Conservation (phyloP, 2,888 invertebrate species). For the Drosophila infuscata region DNA sequence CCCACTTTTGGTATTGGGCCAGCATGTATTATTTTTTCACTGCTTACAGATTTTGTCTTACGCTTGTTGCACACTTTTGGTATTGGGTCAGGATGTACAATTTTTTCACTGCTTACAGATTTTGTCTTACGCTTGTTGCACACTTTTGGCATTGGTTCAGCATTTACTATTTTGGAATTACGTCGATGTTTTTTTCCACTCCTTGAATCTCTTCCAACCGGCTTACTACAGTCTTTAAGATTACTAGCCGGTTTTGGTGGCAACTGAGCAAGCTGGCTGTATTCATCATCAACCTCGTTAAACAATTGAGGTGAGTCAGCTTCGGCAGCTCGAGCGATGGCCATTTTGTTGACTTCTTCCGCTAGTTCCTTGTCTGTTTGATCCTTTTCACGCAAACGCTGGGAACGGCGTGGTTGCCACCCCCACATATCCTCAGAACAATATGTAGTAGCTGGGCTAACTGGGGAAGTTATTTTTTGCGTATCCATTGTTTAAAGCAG, state of each 20-base stretch:
- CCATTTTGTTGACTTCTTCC: not conserved
- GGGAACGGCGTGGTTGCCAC: constrained; percentile 51
- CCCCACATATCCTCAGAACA: constrained; percentile 38
- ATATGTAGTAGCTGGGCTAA: constrained; percentile 49
- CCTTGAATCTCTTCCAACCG: not conserved
- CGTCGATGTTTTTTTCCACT: not conserved
- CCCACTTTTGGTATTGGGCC: not conserved
- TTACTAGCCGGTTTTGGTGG: not conserved
- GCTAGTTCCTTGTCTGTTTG: not conserved
- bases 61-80: not conserved
- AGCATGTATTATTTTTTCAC: not conserved
- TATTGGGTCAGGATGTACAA: not conserved
- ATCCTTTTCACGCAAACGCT: constrained; percentile 47
- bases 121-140: not conserved
- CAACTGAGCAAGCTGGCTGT: constrained; percentile 37
- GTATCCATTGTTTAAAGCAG: constrained; percentile 11
- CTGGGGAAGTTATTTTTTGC: not conserved
- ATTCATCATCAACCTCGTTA: constrained; percentile 46
- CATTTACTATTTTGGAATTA: not conserved
- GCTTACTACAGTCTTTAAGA: not conserved
- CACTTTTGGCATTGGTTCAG: not conserved
- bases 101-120: not conserved
- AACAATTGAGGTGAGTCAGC: constrained; percentile 53
- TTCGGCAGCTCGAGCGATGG: not conserved
- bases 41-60: not conserved